Conservation (phyloP, 2,888 invertebrate genomes). For the Sipunculus nudus region DNA sequence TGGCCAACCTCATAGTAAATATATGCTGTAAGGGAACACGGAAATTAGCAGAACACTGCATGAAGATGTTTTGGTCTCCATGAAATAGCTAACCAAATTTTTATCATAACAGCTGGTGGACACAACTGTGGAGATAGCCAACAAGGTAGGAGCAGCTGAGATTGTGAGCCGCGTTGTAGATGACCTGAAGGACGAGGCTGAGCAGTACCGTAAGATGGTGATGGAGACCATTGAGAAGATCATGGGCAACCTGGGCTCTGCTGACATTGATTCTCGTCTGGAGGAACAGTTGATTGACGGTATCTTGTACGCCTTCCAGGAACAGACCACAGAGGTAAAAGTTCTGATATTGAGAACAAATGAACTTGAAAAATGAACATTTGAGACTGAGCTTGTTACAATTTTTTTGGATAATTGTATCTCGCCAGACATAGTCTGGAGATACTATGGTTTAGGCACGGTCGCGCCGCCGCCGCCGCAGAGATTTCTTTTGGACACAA, state of each 20-base stretch:
- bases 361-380: not conserved
- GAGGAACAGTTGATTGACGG: constrained; percentile 99
- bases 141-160: constrained; percentile 99
- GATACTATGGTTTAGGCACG: no score
- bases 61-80: no score
- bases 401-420: no score
- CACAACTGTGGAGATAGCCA: constrained; percentile 99
- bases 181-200: constrained; percentile 99
- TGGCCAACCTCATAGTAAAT: no score
- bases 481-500: no score
- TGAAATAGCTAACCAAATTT: no score
- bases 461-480: no score
- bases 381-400: not conserved
- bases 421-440: no score
- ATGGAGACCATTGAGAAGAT: constrained; percentile 99
- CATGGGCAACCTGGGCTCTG: constrained; percentile 95
- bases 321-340: constrained; percentile 96
- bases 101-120: constrained; percentile 92
- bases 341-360: not conserved
- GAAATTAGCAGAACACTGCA: no score
- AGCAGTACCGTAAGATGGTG: constrained; percentile 99
- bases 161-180: constrained; percentile 98
- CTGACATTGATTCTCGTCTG: constrained; percentile 95
- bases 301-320: constrained; percentile 98
- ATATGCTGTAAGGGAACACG: no score